These are phyloP conservation scores for Tyrophagus putrescentiae DNA, from an alignment of 1,140 invertebrate genomes.

Conservation along the genomic window DNA sequence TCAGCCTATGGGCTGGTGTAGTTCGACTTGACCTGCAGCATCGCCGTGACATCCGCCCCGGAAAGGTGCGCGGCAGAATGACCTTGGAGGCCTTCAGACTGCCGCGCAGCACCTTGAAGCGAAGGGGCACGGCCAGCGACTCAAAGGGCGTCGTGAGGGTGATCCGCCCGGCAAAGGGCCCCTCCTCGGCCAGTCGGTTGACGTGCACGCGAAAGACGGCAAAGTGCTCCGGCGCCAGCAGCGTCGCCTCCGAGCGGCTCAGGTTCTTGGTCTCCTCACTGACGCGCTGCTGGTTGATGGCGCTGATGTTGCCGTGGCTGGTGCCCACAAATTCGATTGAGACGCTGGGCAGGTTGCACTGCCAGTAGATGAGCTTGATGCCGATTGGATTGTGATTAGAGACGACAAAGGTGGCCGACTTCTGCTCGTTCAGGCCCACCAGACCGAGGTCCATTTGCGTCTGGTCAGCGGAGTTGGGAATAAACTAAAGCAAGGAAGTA, in stretches of 20 bases:
- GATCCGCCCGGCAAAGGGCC: constrained; percentile 50
- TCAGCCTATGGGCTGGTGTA: too few species aligned
- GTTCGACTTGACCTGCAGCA: too few species aligned
- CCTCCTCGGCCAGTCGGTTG: constrained; percentile 50
- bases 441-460: constrained; percentile 55
- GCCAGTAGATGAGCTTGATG: constrained; percentile 48
- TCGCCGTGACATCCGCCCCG: background rate
- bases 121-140: constrained; percentile 44
- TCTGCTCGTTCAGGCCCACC: constrained; percentile 49
- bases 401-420: constrained; percentile 52
- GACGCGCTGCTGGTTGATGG: constrained; percentile 36
- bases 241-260: constrained; percentile 37
- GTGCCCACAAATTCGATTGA: constrained; percentile 52
- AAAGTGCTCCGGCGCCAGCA: constrained; percentile 48
- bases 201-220: constrained; percentile 57
- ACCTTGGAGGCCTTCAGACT: constrained; percentile 19
- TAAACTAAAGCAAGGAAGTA: constrained; percentile 31
- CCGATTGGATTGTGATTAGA: constrained; percentile 59
- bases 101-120: constrained; percentile 23
- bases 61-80: constrained; percentile 12
- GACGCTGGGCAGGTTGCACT: constrained; percentile 50
- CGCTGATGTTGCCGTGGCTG: constrained; percentile 44
- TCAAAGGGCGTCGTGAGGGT: constrained; percentile 59
- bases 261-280: too few species aligned
- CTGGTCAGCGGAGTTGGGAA: constrained; percentile 38